Evolutionary conservation across 2,113 vertebrate species (phyloP).

Genomic region (Oreochromis aureus): DNA sequence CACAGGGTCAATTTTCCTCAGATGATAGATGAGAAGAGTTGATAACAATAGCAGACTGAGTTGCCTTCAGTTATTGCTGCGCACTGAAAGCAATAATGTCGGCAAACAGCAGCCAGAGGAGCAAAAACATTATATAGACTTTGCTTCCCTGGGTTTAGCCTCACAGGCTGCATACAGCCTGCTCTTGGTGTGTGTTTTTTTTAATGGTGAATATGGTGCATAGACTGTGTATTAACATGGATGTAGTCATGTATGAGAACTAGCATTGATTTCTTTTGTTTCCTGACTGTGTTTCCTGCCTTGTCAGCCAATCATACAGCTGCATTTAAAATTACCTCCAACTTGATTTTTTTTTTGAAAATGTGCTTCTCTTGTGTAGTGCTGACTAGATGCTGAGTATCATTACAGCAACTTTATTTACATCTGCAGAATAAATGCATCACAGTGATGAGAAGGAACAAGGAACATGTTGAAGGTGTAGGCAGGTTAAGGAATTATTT

Average conservation of each 20-base stretch:
- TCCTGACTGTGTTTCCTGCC: neutral
- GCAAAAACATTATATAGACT: neutral
- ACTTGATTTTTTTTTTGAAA: neutral
- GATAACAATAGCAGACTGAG: neutral
- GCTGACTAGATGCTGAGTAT: neutral
- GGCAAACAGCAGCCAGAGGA: neutral
- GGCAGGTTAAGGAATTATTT: neutral
- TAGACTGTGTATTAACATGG: neutral
- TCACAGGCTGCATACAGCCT: neutral
- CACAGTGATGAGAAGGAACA: neutral
- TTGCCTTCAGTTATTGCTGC: neutral
- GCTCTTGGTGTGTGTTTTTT: neutral
- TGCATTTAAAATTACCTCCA: neutral
- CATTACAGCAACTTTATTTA: neutral
- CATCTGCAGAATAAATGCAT: neutral
- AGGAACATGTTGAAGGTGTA: neutral
- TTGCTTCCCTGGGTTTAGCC: neutral
- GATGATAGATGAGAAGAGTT: neutral
- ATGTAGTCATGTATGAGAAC: neutral
- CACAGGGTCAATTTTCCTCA: neutral
- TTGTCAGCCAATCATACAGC: neutral
- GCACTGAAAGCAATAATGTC: neutral
- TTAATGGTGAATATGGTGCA: neutral
- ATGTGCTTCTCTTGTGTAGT: neutral
- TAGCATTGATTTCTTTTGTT: neutral